Base-by-base conservation (phyloP, 2,888 invertebrate genomes). In the Ectemnius continuus region DNA sequence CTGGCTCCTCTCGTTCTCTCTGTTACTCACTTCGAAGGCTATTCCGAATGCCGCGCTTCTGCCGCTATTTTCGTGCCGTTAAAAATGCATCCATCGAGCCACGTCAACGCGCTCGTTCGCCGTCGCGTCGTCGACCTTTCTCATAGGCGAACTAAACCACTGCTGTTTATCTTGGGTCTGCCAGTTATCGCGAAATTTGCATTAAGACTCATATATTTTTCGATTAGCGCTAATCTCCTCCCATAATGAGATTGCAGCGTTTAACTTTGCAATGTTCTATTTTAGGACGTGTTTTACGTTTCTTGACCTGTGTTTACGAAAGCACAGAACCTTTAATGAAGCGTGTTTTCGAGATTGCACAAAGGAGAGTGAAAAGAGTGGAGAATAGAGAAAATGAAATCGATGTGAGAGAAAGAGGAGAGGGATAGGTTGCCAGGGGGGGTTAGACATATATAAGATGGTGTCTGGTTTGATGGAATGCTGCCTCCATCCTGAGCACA, bases 381-480 rank as follows among this genome's bases (percentile, higher is more conserved):
- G 23, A 75, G 61, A 59, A 70, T 65, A 62, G 66, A 58, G 66
- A 59, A 59, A 13, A 1, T 4, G 11, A 13, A 52, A 16, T 14
- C 8, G 52, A 52, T 52, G 52, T 14, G 16, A 14, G 14, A 16
- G 16, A 16, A 52, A 16, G 52, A 52, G 76, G 57, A 78, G 69
- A 69, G 79, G 83, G 84, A 85, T 82, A 78, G 80, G 83, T 85
- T 80, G 87, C 87, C 84, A n/a, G 23, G 75, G 85, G 79, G 87
- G 88, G 86, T 84, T 86, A 85, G 82, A 86, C 84, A 83, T 84
- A 84, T 82, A 84, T 87, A 87, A 90, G 89, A 89, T 90, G 90
- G 88, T 89, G 89, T 89, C 90, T 89, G 89, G 87, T 89, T 90
- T 90, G 90, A 90, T 90, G 90, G 90, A 90, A 90, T 90, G 90